Evolutionary conservation across 2,797 vertebrate species (phyloP).

Genomic region (Decapterus maruadsi): DNA sequence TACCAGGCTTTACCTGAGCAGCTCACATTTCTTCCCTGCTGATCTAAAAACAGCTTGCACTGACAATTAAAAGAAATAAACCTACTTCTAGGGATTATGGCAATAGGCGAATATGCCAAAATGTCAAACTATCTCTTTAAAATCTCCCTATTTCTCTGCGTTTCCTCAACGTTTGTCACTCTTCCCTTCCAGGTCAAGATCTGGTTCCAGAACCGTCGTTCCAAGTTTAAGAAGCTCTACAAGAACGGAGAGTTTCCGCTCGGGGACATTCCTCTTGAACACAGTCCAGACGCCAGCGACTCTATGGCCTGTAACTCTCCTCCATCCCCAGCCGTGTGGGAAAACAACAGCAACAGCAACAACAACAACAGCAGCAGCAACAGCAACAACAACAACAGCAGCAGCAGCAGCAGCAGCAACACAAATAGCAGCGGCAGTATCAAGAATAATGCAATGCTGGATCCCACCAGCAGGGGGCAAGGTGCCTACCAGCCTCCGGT

Average conservation of each 20-base stretch:
- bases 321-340: conserved; percentile 91
- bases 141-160: background rate
- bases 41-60: too few relatives aligned
- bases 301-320: conserved; percentile 96
- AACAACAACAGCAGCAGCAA: conserved; percentile 43
- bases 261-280: conserved; percentile 86
- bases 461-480: conserved; percentile 84
- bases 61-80: too few relatives aligned
- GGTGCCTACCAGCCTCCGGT: conserved; percentile 84
- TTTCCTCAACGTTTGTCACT: background rate
- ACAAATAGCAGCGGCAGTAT: conserved; percentile 24
- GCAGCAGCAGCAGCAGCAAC: conserved; percentile 15
- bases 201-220: conserved; percentile 96
- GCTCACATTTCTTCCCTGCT: too few relatives aligned
- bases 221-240: conserved; percentile 96
- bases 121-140: too few relatives aligned
- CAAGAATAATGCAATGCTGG: conserved; percentile 76
- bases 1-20: too few relatives aligned
- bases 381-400: conserved; percentile 23
- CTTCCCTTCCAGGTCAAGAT: conserved; percentile 90
- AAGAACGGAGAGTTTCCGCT: conserved; percentile 93
- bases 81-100: too few relatives aligned
- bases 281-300: conserved; percentile 94
- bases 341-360: conserved; percentile 75
- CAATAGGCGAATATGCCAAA: too few relatives aligned